Conservation (phyloP, 2,888 invertebrate genomes). For the Drosophila percnosoma region DNA sequence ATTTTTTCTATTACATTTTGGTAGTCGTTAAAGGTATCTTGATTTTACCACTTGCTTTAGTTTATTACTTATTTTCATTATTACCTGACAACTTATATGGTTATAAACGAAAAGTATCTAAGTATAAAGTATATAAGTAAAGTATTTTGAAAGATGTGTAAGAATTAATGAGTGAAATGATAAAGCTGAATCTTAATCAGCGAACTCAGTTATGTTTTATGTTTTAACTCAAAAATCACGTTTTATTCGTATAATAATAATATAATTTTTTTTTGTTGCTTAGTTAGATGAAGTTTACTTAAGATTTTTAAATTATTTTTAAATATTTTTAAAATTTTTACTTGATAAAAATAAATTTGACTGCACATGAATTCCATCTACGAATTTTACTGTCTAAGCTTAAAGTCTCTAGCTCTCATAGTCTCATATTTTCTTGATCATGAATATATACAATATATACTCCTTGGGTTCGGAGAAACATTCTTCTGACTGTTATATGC, state of each 20-base stretch:
- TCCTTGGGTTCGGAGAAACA: background rate
- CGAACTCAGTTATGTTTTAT: background rate
- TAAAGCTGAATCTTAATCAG: background rate
- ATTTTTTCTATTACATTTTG: constrained; percentile 29
- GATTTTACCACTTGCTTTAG: constrained; percentile 36
- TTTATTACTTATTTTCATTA: no score
- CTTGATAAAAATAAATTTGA: background rate
- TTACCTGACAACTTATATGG: background rate
- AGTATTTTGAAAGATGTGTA: no score
- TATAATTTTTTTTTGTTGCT: background rate
- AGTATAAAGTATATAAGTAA: no score
- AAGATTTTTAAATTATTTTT: background rate
- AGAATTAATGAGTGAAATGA: background rate
- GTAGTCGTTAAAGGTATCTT: constrained; percentile 37
- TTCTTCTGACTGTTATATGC: background rate
- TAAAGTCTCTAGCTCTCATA: background rate
- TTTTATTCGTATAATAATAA: background rate
- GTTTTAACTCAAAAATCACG: background rate
- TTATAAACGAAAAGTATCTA: background rate
- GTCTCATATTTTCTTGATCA: background rate
- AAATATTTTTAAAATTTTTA: background rate
- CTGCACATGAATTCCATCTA: background rate
- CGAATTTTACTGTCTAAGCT: background rate
- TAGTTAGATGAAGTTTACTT: background rate
- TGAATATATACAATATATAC: background rate